phyloP scores from a whole-genome alignment of 1,140 invertebrate species.

The Coenobita brevimanus region DNA sequence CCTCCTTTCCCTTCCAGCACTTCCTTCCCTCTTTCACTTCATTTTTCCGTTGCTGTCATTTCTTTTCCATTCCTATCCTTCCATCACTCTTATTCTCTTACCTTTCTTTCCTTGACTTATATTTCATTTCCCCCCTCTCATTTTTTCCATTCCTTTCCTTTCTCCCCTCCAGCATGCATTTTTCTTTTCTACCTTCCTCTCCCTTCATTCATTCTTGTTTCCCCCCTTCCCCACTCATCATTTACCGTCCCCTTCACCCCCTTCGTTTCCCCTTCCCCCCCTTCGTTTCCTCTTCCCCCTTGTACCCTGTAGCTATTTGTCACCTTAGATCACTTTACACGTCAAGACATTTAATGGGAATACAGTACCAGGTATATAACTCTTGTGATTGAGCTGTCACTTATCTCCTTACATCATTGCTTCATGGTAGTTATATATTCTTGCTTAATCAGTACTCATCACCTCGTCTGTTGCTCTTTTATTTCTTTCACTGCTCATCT shows the following conservation, averaged over 20 bases:
- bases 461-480: too few relatives aligned
- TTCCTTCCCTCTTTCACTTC: not conserved
- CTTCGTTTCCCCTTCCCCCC: too few relatives aligned
- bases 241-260: not conserved
- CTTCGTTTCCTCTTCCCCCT: not conserved
- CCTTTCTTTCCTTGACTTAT: not conserved
- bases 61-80: not conserved
- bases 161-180: not conserved
- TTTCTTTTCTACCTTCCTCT: too few relatives aligned
- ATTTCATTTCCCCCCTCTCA: not conserved
- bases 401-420: not conserved
- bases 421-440: too few relatives aligned
- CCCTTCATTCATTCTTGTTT: not conserved
- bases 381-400: too few relatives aligned
- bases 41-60: too few relatives aligned
- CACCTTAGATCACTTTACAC: too few relatives aligned
- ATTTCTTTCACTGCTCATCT: not conserved
- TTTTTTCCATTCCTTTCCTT: not conserved
- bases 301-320: too few relatives aligned
- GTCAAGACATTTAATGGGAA: too few relatives aligned
- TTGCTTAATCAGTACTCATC: too few relatives aligned
- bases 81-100: not conserved
- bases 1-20: not conserved
- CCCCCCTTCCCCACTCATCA: not conserved
- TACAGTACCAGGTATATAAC: too few relatives aligned